phyloP scores from a whole-genome alignment of 1,140 invertebrate genomes.

The Yoshiicerus persimilis region DNA sequence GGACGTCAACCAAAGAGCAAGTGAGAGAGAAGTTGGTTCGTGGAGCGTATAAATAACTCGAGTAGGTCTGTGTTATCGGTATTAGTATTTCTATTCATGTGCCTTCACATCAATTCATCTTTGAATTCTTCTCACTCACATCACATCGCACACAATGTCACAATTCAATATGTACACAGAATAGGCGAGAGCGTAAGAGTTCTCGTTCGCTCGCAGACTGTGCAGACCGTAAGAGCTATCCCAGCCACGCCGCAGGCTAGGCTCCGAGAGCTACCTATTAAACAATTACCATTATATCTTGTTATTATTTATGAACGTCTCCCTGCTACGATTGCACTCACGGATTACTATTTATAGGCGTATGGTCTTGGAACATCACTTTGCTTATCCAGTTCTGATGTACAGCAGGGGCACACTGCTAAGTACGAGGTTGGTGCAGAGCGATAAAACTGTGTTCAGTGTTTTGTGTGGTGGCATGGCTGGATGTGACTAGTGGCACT shows the following conservation, averaged over 20 bases:
- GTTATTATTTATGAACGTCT: too few relatives aligned
- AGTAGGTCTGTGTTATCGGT: not conserved
- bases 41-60: constrained; percentile 11
- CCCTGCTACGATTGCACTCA: too few relatives aligned
- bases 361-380: not conserved
- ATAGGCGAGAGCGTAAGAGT: too few relatives aligned
- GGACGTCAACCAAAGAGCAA: not conserved
- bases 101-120: not conserved
- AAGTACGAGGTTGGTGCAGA: too few relatives aligned
- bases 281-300: too few relatives aligned
- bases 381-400: not conserved
- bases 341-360: not conserved
- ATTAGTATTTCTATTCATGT: constrained; percentile 5
- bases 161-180: not conserved
- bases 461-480: not conserved
- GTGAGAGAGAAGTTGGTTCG: not conserved
- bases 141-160: not conserved
- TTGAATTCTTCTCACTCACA: not conserved
- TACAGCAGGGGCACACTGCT: too few relatives aligned
- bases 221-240: too few relatives aligned
- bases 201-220: too few relatives aligned
- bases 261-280: not conserved
- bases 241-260: too few relatives aligned
- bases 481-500: not conserved
- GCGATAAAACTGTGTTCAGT: not conserved